Conservation (phyloP, 2,113 vertebrate genomes). For the Orcinus orca region DNA sequence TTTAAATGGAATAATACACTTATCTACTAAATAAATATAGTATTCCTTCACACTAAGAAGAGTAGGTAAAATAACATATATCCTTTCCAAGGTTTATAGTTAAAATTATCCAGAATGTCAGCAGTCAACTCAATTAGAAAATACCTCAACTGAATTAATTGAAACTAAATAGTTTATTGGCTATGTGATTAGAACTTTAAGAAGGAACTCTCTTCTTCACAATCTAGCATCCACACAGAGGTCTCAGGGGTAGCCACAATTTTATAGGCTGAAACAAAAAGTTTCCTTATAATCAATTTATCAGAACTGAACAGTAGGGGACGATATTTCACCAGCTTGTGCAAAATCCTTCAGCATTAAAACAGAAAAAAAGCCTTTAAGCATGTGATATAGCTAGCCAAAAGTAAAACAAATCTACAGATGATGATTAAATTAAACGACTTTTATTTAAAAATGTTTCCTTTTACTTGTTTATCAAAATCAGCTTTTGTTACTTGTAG, state of each 20-base stretch:
- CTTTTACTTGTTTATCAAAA: conserved; percentile 34
- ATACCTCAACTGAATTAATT: background rate
- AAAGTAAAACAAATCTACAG: conserved; percentile 35
- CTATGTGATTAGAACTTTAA: background rate
- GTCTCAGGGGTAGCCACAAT: background rate
- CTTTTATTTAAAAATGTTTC: background rate
- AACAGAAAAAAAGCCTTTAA: background rate
- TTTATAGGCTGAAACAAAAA: background rate
- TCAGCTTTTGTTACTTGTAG: background rate
- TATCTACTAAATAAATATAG: conserved; percentile 1
- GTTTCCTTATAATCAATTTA: conserved; percentile 22
- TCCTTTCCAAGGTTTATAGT: background rate
- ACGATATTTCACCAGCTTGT: conserved; percentile 83
- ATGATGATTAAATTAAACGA: conserved; percentile 27
- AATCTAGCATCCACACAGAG: background rate
- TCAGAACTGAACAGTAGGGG: conserved; percentile 84
- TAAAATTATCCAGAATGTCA: background rate
- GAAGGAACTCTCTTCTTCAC: background rate
- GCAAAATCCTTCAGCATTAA: background rate
- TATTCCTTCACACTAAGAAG: background rate
- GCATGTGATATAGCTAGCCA: background rate
- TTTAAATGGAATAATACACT: background rate
- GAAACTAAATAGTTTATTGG: background rate
- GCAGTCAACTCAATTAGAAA: background rate
- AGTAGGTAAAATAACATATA: background rate